Percentiles rank a stretch among this genome's conserved stretches.
These are phyloP conservation scores for Drosophila asahinai DNA, from an alignment of 1,140 invertebrate species.

Conservation along the genomic window DNA sequence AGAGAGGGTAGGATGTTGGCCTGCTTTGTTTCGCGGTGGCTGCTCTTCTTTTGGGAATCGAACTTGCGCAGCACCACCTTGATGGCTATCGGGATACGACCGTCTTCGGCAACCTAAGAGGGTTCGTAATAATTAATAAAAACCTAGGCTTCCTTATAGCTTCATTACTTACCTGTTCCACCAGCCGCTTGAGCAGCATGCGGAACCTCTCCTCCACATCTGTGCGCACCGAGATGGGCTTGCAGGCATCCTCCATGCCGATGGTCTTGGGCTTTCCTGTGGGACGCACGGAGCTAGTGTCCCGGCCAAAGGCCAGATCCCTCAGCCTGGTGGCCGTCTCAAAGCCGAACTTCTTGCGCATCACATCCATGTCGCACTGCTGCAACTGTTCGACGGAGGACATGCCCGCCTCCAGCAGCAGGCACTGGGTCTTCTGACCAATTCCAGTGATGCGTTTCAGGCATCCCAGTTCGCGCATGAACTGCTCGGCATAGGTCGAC, in stretches of 20 bases:
- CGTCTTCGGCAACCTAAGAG: slow-evolving; percentile 88
- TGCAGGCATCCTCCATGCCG: slow-evolving; percentile 91
- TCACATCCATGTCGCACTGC: slow-evolving; percentile 86
- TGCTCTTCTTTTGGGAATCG: slow-evolving; percentile 86
- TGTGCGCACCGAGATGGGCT: slow-evolving; percentile 88
- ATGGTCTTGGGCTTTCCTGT: slow-evolving; percentile 89
- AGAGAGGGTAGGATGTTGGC: slow-evolving; percentile 89
- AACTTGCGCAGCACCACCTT: slow-evolving; percentile 90
- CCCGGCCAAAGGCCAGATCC: slow-evolving; percentile 89
- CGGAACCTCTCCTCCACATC: slow-evolving; percentile 90
- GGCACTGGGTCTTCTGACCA: slow-evolving; percentile 88
- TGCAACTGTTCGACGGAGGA: slow-evolving; percentile 89
- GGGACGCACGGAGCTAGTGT: slow-evolving; percentile 89
- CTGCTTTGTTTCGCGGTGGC: slow-evolving; percentile 90
- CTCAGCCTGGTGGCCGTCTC: slow-evolving; percentile 89
- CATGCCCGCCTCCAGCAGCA: slow-evolving; percentile 88
- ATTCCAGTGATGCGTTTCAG: slow-evolving; percentile 90
- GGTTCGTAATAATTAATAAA: not conserved
- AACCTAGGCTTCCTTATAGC: too few species aligned
- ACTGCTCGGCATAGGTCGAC: slow-evolving; percentile 87
- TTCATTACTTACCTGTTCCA: slow-evolving; percentile 86
- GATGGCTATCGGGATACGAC: slow-evolving; percentile 90
- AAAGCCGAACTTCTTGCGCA: slow-evolving; percentile 88
- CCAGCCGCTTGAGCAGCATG: slow-evolving; percentile 88
- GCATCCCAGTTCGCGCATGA: slow-evolving; percentile 88